phyloP scores from a whole-genome alignment of 2,113 vertebrate species.

The Corythornis cristatus region DNA sequence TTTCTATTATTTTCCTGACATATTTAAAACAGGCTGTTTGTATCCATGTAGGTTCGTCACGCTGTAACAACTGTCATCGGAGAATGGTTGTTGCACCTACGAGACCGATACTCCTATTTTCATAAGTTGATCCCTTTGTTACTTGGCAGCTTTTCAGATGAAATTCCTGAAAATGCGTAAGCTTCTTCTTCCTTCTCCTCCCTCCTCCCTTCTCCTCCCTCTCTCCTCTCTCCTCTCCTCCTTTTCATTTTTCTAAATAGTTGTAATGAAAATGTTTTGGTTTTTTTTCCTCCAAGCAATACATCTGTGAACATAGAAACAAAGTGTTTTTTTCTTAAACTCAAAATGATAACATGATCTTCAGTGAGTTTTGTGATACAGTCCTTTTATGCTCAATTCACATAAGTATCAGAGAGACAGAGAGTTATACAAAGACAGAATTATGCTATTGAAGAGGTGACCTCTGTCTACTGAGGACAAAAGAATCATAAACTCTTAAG shows the following conservation, averaged over 20 bases:
- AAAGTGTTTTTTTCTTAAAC: neutral
- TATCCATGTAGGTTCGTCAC: conserved; percentile 83
- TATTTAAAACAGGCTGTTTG: neutral
- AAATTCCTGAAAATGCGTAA: conserved; percentile 88
- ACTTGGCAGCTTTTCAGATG: conserved; percentile 85
- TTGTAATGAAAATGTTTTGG: neutral
- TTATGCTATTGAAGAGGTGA: neutral
- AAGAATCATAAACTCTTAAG: neutral
- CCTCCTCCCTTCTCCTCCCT: too few species aligned
- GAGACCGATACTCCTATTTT: conserved; percentile 93
- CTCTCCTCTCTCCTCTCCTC: too few species aligned
- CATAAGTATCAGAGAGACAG: neutral
- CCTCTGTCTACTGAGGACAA: neutral
- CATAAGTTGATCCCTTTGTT: conserved; percentile 92
- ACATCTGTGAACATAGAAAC: neutral
- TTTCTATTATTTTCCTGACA: neutral
- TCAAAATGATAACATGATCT: neutral
- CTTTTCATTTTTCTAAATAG: neutral
- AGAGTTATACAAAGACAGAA: neutral
- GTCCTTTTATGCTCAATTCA: neutral
- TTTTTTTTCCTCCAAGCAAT: too few species aligned
- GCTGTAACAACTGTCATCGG: conserved; percentile 85
- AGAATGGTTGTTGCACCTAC: conserved; percentile 87
- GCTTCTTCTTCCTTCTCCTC: too few species aligned
- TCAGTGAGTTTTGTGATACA: neutral